Evolutionary conservation across 2,113 vertebrate genomes (phyloP), one percentile per base, ranked within the genome.

Genomic region (Todiramphus chloris): DNA sequence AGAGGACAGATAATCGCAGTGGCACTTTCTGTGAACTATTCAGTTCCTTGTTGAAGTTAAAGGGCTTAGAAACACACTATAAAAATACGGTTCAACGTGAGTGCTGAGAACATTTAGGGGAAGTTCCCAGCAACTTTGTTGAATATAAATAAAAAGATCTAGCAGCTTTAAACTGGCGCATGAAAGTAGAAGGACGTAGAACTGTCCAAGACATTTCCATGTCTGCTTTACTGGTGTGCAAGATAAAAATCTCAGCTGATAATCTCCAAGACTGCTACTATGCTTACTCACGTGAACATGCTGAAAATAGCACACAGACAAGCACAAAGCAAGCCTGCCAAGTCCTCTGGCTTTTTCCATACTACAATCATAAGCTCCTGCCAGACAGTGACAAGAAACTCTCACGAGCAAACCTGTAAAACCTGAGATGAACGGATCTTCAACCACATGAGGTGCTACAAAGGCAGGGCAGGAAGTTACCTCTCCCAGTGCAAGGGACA

Each of bases 391-490:
- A 78, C 67, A 63, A 27, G 63, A 46, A 82, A 16, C 12, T n/a
- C 21, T 19, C 18, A 41, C 1, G 9, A 83, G 23, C 14, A 19
- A 70, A 35, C 16, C 39, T 44, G 18, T 44, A 63, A 73, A 30
- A 79, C 1, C 17, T 3, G 13, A 78, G 21, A 18, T 10, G 14
- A 58, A n/a, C 0, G 0, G 25, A 6, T 56, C 66, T 53, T 46
- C 18, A 41, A 37, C 39, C 50, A 37, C 30, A 5, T 0, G 30
- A 70, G 16, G 3, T 17, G 63, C 25, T 59, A 28, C 27, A 30
- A 20, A 58, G 35, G 72, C 64, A 78, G 43, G 11, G 14, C 56
- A 87, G 16, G 0, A 0, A 72, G 17, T 12, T 17, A 39, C 62
- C 58, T 41, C 59, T 58, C 20, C 50, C 31, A 44, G 64, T 4